Evolutionary conservation across 2,113 vertebrate genomes (phyloP).

Genomic region (Podarcis raffonei): DNA sequence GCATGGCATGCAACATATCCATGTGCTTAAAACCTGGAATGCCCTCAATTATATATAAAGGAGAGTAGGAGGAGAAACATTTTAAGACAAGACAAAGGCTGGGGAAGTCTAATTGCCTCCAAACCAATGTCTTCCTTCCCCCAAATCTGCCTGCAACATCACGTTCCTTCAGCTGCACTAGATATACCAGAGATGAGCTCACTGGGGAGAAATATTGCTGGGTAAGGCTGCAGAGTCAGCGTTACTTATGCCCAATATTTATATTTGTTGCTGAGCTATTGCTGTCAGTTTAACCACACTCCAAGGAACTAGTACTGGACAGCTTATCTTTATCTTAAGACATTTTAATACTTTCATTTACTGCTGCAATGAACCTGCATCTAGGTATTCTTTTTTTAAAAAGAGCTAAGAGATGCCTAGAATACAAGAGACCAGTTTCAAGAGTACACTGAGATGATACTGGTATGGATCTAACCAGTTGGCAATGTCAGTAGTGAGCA

Average conservation of each 20-base stretch:
- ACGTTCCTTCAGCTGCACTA: neutral
- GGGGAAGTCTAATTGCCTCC: neutral
- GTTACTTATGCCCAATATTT: neutral
- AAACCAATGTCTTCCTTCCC: neutral
- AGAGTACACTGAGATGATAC: neutral
- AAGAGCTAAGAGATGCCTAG: neutral
- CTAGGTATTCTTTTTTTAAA: neutral
- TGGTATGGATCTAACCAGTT: neutral
- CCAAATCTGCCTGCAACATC: neutral
- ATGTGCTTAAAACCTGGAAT: neutral
- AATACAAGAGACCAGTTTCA: neutral
- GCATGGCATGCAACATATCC: neutral
- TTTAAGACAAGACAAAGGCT: neutral
- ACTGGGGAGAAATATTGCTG: neutral
- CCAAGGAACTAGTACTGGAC: neutral
- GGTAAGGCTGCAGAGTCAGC: neutral
- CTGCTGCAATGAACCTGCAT: neutral
- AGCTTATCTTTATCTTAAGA: neutral
- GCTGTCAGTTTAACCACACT: neutral
- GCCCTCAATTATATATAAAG: neutral
- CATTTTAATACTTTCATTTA: neutral
- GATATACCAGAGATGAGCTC: neutral
- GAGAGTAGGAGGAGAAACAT: neutral
- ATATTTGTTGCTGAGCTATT: neutral
- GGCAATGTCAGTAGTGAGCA: neutral